Percentiles rank a stretch among this genome's conserved stretches.
These are phyloP conservation scores for Campoplex capitator DNA, from an alignment of 2,888 invertebrate species.

Conservation along the genomic window DNA sequence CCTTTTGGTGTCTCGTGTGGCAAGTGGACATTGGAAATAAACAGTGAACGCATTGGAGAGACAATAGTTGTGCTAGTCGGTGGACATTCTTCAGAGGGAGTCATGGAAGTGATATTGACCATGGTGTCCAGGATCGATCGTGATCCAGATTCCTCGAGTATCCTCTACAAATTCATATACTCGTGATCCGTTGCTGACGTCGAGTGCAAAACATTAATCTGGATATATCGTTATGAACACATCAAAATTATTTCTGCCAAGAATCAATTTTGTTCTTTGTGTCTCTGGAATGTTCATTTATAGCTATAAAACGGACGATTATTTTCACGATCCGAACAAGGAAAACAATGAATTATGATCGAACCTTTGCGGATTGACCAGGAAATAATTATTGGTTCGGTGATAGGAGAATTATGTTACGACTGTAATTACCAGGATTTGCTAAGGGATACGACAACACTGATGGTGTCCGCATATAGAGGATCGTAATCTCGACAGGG, in stretches of 20 bases:
- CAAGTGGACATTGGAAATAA: background rate
- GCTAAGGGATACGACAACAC: constrained; percentile 1
- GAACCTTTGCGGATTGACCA: background rate
- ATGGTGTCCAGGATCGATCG: background rate
- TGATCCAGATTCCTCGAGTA: background rate
- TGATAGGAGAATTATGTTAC: constrained; percentile 22
- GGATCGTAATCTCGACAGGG: constrained; percentile 33
- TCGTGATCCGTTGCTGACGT: background rate
- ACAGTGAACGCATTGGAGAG: background rate
- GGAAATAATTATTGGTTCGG: constrained; percentile 3
- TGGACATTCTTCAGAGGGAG: background rate
- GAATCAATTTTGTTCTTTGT: background rate
- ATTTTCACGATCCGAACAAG: constrained; percentile 3
- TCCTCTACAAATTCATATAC: background rate
- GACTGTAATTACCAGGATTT: constrained; percentile 25
- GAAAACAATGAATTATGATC: constrained; percentile 8
- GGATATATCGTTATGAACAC: background rate
- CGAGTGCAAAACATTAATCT: background rate
- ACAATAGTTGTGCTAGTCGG: background rate
- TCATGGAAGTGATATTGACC: background rate
- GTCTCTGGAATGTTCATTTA: background rate
- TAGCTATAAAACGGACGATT: background rate
- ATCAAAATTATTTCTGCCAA: background rate
- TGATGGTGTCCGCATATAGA: constrained; percentile 18
- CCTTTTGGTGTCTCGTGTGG: background rate